A percentile compares a stretch with the other conserved stretches of the same genome.
These are phyloP conservation scores for Halichondria panicea DNA, from an alignment of 37 sponge, comb jelly and placozoan species.

Conservation along the genomic window DNA sequence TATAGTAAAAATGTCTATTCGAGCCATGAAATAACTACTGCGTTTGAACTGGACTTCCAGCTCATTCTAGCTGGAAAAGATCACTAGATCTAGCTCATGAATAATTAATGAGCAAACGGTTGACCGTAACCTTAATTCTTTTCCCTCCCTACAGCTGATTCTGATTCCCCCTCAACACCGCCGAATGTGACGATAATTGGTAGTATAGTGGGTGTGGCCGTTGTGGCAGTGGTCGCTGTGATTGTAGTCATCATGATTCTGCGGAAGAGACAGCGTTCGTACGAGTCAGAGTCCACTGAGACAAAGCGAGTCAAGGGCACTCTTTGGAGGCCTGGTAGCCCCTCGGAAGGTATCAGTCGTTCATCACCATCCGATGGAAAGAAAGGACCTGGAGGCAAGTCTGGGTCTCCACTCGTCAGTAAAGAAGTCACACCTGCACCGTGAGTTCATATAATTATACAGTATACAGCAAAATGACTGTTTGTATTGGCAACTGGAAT, in stretches of 20 bases:
- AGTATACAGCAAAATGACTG: neutral
- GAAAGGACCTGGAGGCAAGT: neutral
- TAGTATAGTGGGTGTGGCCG: neutral
- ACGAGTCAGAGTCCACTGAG: no score
- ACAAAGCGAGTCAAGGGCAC: slow-evolving; percentile 20
- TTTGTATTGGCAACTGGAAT: neutral
- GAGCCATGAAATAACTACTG: no score
- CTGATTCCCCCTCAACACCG: neutral
- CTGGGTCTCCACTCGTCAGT: slow-evolving; percentile 2
- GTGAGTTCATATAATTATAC: neutral
- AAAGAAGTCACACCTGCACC: neutral
- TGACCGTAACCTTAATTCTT: neutral
- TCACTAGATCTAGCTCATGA: neutral
- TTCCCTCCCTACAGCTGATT: neutral
- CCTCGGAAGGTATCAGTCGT: slow-evolving; percentile 5
- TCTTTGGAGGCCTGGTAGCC: slow-evolving; percentile 46
- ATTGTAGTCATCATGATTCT: neutral
- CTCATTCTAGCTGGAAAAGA: no score
- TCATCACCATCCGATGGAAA: neutral
- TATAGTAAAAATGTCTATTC: no score
- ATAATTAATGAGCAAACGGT: neutral
- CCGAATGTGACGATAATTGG: neutral
- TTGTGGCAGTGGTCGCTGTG: neutral
- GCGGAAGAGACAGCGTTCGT: slow-evolving; percentile 16
- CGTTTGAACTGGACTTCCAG: no score